Evolutionary conservation across 2,113 vertebrate species (phyloP).

Genomic region (Silurus glanis): DNA sequence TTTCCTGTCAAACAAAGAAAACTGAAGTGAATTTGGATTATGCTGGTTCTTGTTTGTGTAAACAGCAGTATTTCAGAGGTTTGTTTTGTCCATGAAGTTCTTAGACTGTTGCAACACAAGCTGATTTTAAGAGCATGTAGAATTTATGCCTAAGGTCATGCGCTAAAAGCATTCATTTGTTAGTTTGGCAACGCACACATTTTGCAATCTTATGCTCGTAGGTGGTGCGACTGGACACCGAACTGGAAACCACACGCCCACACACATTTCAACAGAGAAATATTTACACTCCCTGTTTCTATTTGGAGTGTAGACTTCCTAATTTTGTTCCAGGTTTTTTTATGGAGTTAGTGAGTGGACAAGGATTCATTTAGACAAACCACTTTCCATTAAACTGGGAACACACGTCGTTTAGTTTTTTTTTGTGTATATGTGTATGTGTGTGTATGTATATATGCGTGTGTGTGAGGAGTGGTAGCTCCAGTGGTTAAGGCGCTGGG

Average conservation of each 20-base stretch:
- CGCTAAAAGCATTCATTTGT: neutral
- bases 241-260: neutral
- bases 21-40: neutral
- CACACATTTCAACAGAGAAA: conserved; percentile 8
- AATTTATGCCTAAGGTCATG: neutral
- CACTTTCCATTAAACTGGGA: neutral
- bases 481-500: too few species aligned
- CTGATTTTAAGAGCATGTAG: neutral
- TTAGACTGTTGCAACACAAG: neutral
- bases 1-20: neutral
- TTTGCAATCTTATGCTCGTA: conserved; percentile 1
- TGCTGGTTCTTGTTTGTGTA: neutral
- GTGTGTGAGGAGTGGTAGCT: too few species aligned
- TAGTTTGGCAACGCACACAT: neutral
- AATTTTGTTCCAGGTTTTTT: conserved; percentile 1
- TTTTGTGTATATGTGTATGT: too few species aligned
- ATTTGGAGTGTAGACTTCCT: neutral
- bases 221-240: neutral
- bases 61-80: neutral
- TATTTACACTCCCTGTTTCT: conserved; percentile 6
- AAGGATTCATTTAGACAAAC: neutral
- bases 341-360: neutral
- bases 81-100: neutral
- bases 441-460: too few species aligned
- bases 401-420: neutral